phyloP scores from a whole-genome alignment of 2,888 invertebrate genomes.

The Trichopoda pennipes region DNA sequence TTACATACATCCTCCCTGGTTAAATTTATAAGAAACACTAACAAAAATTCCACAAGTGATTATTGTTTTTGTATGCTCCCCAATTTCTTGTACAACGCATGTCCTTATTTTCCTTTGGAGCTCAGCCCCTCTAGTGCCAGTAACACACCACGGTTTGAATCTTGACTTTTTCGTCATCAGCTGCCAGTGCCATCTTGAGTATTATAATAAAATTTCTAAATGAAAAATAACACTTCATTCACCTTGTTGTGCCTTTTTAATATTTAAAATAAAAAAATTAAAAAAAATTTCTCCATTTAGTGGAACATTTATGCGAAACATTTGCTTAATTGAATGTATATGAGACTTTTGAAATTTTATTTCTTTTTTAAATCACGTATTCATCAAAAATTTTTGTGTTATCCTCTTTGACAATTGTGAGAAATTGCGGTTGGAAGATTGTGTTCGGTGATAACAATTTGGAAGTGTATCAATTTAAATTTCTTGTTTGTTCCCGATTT shows the following conservation, averaged over 20 bases:
- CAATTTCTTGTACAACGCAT: slow-evolving; percentile 52
- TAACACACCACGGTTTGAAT: slow-evolving; percentile 56
- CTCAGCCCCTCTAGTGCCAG: slow-evolving; percentile 48
- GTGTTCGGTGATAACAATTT: slow-evolving; percentile 38
- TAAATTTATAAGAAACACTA: slow-evolving; percentile 56
- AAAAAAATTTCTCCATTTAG: background rate
- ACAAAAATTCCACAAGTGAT: slow-evolving; percentile 50
- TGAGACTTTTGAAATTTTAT: slow-evolving; percentile 11
- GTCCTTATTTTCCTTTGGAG: slow-evolving; percentile 57
- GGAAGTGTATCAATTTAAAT: slow-evolving; percentile 15
- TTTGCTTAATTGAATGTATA: slow-evolving; percentile 2
- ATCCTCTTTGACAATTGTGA: slow-evolving; percentile 61
- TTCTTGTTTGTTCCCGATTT: slow-evolving; percentile 15
- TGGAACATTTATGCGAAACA: slow-evolving; percentile 15
- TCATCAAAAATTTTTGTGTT: slow-evolving; percentile 54
- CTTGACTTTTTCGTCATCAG: slow-evolving; percentile 36
- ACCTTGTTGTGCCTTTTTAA: slow-evolving; percentile 16
- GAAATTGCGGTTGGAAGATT: slow-evolving; percentile 55
- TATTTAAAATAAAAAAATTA: background rate
- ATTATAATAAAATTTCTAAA: background rate
- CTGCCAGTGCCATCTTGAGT: slow-evolving; percentile 55
- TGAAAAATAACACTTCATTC: slow-evolving; percentile 11
- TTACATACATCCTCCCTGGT: slow-evolving; percentile 45
- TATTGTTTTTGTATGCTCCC: slow-evolving; percentile 43
- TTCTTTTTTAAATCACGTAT: slow-evolving; percentile 47